A percentile compares a stretch with the other conserved stretches of the same genome.
phyloP scores from a whole-genome alignment of 2,113 vertebrate genomes.

The Helogale parvula region DNA sequence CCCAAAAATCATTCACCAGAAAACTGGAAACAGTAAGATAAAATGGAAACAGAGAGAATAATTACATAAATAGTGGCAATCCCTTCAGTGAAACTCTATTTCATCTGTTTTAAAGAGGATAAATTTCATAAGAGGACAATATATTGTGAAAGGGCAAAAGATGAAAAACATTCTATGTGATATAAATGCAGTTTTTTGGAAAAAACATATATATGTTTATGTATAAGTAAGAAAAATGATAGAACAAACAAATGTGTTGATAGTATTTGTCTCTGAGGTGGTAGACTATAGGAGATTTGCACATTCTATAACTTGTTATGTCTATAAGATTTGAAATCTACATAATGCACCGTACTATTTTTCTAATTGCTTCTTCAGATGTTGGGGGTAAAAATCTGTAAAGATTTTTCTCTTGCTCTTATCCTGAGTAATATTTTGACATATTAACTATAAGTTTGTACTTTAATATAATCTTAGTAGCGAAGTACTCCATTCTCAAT shows the following conservation, averaged over 20 bases:
- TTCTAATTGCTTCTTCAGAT: too few species aligned
- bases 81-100: neutral
- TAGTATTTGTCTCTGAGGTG: neutral
- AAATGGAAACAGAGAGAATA: neutral
- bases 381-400: too few species aligned
- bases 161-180: neutral
- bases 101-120: neutral
- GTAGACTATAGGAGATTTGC: neutral
- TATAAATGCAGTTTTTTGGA: neutral
- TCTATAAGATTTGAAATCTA: neutral
- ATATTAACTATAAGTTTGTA: neutral
- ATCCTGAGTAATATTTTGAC: neutral
- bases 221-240: neutral
- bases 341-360: too few species aligned
- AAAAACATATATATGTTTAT: neutral
- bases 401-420: neutral
- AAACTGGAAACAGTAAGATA: neutral
- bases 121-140: neutral
- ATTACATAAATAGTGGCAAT: neutral
- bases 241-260: neutral
- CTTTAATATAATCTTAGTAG: neutral
- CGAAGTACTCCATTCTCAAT: neutral
- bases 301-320: neutral
- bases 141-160: neutral
- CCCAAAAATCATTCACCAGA: neutral